Conservation (phyloP, 2,888 invertebrate species). For the Orthosia gracilis region DNA sequence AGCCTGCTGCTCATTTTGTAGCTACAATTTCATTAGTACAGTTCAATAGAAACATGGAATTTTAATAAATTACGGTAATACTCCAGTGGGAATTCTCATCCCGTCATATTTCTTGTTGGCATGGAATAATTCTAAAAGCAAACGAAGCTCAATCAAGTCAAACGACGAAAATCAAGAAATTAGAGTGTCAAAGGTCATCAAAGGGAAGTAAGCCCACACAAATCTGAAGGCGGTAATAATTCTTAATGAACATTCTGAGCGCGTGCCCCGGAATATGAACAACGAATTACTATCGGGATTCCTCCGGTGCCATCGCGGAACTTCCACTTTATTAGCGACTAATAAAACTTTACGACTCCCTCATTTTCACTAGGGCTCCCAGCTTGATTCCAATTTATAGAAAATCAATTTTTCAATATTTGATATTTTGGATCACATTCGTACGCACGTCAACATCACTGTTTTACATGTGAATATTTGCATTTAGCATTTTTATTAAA, state of each 20-base stretch:
- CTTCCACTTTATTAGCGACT: conserved; percentile 73
- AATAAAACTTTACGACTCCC: conserved; percentile 74
- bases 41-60: conserved; percentile 25
- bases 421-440: conserved; percentile 36
- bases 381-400: conserved; percentile 63
- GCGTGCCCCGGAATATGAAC: conserved; percentile 79
- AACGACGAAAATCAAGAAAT: conserved; percentile 56
- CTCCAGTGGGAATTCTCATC: conserved; percentile 14
- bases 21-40: conserved; percentile 5
- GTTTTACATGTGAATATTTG: conserved; percentile 2
- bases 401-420: conserved; percentile 65
- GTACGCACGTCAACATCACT: conserved; percentile 17
- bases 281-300: conserved; percentile 75
- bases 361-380: conserved; percentile 64
- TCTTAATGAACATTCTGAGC: conserved; percentile 70
- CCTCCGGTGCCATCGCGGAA: conserved; percentile 68
- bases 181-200: conserved; percentile 63
- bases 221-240: conserved; percentile 72
- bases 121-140: conserved; percentile 47
- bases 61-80: conserved; percentile 17
- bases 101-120: conserved; percentile 35
- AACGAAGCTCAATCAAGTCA: conserved; percentile 57
- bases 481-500: neutral
- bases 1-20: conserved; percentile 20
- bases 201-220: conserved; percentile 67